Evolutionary conservation across 2,797 vertebrate species (phyloP).

Genomic region (Pangasius krempfi): DNA sequence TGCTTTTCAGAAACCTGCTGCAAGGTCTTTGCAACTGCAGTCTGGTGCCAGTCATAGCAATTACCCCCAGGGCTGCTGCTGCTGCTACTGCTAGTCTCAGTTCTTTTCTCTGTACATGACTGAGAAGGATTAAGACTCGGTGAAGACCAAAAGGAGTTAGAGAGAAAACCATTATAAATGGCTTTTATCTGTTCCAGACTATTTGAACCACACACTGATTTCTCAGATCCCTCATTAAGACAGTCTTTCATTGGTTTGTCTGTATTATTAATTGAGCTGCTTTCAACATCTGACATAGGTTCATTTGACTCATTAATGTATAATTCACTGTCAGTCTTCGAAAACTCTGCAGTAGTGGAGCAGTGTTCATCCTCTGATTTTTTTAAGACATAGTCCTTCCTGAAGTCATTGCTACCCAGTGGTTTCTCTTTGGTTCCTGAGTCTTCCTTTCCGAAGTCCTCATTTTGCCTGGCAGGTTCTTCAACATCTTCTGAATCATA

Average conservation of each 20-base stretch:
- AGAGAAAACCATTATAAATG: constrained; percentile 95
- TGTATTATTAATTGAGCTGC: constrained; percentile 84
- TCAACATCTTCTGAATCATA: constrained; percentile 92
- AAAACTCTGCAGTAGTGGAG: constrained; percentile 84
- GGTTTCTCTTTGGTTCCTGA: constrained; percentile 78
- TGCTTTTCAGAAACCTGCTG: constrained; percentile 86
- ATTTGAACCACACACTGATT: constrained; percentile 80
- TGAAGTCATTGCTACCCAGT: constrained; percentile 76
- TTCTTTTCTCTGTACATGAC: constrained; percentile 80
- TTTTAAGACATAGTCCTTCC: constrained; percentile 77
- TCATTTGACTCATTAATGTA: constrained; percentile 93
- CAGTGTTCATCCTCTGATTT: constrained; percentile 86
- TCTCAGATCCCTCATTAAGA: constrained; percentile 71
- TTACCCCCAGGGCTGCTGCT: constrained; percentile 93
- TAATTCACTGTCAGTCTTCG: constrained; percentile 94
- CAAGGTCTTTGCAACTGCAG: constrained; percentile 92
- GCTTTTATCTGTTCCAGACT: constrained; percentile 99
- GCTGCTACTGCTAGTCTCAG: constrained; percentile 75
- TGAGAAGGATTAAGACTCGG: constrained; percentile 85
- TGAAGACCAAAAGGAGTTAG: constrained; percentile 93
- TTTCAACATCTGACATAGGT: constrained; percentile 89
- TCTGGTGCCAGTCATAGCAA: constrained; percentile 98
- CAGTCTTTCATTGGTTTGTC: constrained; percentile 75
- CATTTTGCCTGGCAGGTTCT: constrained; percentile 80
- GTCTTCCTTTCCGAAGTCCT: constrained; percentile 80